Base-by-base conservation (phyloP, 1,140 invertebrate species). In the Probaryconus sp. region DNA sequence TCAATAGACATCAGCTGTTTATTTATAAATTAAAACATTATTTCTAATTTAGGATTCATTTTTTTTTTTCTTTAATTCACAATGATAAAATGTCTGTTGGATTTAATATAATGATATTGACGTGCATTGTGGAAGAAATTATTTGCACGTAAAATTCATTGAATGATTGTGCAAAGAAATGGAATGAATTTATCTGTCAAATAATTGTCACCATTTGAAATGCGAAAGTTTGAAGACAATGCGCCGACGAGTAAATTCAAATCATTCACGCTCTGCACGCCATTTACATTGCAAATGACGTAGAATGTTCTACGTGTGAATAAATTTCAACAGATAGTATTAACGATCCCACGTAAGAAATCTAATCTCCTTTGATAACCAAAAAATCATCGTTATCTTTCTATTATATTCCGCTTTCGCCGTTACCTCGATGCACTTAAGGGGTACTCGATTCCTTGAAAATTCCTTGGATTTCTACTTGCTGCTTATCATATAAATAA, bases 201-300 rank as follows among this genome's bases (percentile, higher is more conserved):
- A 45, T 55, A 21, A 65, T 55, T 47, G 16, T 13, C 21, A 13
- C 26, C 13, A 56, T 47, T 65, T 55, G 48, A 47, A 65, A 65
- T 65, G 61, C 40, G 37, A 65, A 56, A 67, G 42, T 67, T 30
- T 3, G 6, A 40, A 51, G 53, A 47, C 17, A 55, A 53, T 65
- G 31, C 26, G 7, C 20, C 35, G 33, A 13, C 33, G 37, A 37
- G 40, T 31, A 55, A 53, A 53, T 45, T 53, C 35, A 28, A 65
- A 56, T 55, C 55, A 65, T 56, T 11, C 33, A 47, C 50, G 48
- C 50, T 18, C 17, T 33, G 26, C 2, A 20, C 17, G 17, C 31
- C 26, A 70, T 70, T 61, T 61, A 61, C 48, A 70, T 70, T 70
- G 56, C 67, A 70, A 70, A 70, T 55, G 28, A 43, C 28, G 17